Base-by-base conservation (phyloP, 2,797 vertebrate genomes). In the Lagocephalus sceleratus region DNA sequence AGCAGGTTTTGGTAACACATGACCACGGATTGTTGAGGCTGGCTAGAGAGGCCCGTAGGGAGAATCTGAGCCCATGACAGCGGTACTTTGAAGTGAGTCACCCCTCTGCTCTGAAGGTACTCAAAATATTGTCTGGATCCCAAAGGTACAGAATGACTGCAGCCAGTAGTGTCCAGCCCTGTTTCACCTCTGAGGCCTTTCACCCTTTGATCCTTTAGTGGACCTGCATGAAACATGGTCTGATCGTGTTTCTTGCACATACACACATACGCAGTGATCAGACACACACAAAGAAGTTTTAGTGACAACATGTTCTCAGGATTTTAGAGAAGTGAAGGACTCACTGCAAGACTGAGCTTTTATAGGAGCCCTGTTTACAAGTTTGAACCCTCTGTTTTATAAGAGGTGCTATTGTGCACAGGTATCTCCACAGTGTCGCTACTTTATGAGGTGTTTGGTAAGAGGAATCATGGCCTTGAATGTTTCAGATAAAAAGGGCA, bases 21-120 rank as follows among this genome's bases (percentile, higher is more conserved):
- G 15, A 94, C 77, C 0, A 51, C 73, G 1, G 61, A 63, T 43
- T 60, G 48, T 0, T 89, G 80, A 0, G 87, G 79, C 1, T 64
- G 52, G 29, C 3, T 1, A 3, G 87, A 11, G 5, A 43, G 57
- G 2, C 88, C 92, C 1, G 42, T 5, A 0, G 94, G 91, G 0
- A 94, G 84, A 3, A 96, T 21, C 0, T 32, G 78, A 7, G 66
- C 53, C 92, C 92, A 92, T 0, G 90, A 84, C 57, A 96, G 80
- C 0, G 78, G 82, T 0, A 96, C 69, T 35, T 92, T 92, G 70
- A 92, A 94, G 55, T 94, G 92, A 0, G 91, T 93, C 54, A 91
- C 74, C 12, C 88, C 84, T 0, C 23, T 75, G 63, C 47, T 72
- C 2, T 1, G 73, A 3, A 95, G 85, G n/a, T 50, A 41, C 3